Evolutionary conservation across 2,113 vertebrate genomes (phyloP).

Genomic region (Plestiodon gilberti): DNA sequence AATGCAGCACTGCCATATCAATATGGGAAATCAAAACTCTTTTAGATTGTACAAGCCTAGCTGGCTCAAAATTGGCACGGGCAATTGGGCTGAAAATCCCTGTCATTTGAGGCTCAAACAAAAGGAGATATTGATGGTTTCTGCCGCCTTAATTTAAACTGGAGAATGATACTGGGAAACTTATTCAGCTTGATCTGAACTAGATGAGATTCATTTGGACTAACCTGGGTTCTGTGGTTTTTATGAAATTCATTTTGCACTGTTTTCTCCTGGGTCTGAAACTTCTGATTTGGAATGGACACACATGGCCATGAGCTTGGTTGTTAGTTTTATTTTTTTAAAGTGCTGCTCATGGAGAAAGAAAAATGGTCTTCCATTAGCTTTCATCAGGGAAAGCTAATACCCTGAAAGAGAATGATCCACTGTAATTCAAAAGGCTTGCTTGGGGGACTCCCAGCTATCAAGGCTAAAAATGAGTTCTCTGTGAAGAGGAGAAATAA

Average conservation of each 20-base stretch:
- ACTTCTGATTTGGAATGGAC: constrained; percentile 23
- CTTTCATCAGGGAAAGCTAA: constrained; percentile 23
- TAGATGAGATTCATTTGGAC: constrained; percentile 3
- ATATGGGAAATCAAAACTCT: neutral
- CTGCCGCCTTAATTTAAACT: constrained; percentile 30
- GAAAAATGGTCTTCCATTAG: constrained; percentile 18
- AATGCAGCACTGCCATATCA: neutral
- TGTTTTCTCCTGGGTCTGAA: constrained; percentile 30
- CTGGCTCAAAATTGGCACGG: constrained; percentile 3
- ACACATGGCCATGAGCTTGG: neutral
- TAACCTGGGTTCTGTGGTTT: constrained; percentile 9
- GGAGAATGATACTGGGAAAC: neutral
- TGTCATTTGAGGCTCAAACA: neutral
- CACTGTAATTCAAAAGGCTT: constrained; percentile 14
- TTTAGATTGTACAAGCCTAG: constrained; percentile 1
- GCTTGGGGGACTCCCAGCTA: constrained; percentile 8
- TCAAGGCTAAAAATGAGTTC: neutral
- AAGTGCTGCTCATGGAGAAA: neutral
- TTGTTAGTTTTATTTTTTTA: neutral
- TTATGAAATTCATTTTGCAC: constrained; percentile 26
- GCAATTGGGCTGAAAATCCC: neutral
- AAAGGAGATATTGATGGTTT: constrained; percentile 24
- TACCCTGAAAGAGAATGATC: constrained; percentile 3
- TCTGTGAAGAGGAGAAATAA: neutral
- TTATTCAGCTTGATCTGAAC: constrained; percentile 8